phyloP scores from a whole-genome alignment of 1,140 invertebrate species.

The Pachyrhynchus sulphureomaculatus region DNA sequence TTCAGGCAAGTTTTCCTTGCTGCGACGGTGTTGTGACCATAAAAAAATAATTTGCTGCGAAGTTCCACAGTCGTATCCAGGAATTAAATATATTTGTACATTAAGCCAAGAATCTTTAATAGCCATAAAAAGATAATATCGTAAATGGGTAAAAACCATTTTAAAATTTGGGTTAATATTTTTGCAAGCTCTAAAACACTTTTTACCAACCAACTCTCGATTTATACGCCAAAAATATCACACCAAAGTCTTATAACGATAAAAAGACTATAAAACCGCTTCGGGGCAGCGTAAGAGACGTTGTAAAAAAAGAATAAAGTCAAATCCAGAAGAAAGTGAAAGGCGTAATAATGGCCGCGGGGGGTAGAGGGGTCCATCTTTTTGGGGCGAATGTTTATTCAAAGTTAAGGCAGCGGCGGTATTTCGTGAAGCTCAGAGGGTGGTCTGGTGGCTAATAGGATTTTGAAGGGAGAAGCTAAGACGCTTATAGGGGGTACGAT shows the following conservation, averaged over 20 bases:
- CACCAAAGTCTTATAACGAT: constrained; percentile 15
- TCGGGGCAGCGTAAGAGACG: constrained; percentile 25
- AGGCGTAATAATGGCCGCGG: constrained; percentile 33
- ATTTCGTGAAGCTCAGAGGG: constrained; percentile 12
- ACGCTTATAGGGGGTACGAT: constrained; percentile 9
- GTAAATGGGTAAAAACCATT: constrained; percentile 12
- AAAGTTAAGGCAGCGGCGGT: constrained; percentile 13
- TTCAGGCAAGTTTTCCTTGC: too few relatives aligned
- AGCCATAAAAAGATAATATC: constrained; percentile 4
- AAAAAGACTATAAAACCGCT: constrained; percentile 29
- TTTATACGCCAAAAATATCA: constrained; percentile 3
- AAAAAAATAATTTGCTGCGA: too few relatives aligned
- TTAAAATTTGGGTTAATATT: constrained; percentile 12
- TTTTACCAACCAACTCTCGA: constrained; percentile 1
- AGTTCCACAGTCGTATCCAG: too few relatives aligned
- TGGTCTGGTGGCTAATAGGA: constrained; percentile 29
- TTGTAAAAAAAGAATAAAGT: constrained; percentile 39
- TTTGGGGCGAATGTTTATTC: constrained; percentile 18
- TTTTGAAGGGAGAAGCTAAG: constrained; percentile 15
- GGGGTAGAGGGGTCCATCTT: background rate
- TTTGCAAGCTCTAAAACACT: constrained; percentile 14
- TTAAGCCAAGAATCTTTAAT: too few relatives aligned
- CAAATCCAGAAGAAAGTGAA: constrained; percentile 36
- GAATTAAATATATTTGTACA: too few relatives aligned
- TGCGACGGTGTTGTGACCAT: too few relatives aligned